Percentiles rank a stretch among this genome's conserved stretches.
These are phyloP conservation scores for Aeoliscus strigatus DNA, from an alignment of 2,797 vertebrate genomes.

Conservation along the genomic window DNA sequence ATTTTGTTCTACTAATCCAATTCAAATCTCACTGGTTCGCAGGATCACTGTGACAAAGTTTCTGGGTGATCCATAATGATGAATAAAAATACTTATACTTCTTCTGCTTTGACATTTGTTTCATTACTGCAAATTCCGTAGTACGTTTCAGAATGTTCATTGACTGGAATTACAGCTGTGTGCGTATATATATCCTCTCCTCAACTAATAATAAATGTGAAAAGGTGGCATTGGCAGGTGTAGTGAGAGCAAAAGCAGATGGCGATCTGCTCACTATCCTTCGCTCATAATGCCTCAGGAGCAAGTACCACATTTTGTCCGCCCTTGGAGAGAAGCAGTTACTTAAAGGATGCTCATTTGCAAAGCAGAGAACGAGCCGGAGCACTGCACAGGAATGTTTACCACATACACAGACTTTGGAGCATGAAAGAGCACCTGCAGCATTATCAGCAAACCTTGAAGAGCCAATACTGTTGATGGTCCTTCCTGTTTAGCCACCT, in stretches of 20 bases:
- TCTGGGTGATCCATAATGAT: no score
- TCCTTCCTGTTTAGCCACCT: slow-evolving; percentile 62
- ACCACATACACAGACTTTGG: slow-evolving; percentile 35
- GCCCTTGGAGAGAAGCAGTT: slow-evolving; percentile 52
- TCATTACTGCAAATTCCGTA: no score
- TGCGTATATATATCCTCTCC: slow-evolving; percentile 31
- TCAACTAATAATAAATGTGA: slow-evolving; percentile 62
- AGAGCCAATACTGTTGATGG: slow-evolving; percentile 29
- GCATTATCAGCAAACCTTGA: slow-evolving; percentile 18
- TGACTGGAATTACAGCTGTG: no score
- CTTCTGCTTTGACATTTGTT: no score
- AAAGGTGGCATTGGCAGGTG: slow-evolving; percentile 61
- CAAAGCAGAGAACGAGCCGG: slow-evolving; percentile 46
- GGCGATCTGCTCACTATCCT: slow-evolving; percentile 68
- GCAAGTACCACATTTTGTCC: slow-evolving; percentile 38
- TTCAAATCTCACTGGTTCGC: no score
- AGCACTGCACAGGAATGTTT: slow-evolving; percentile 40
- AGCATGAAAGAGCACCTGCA: slow-evolving; percentile 26
- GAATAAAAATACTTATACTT: no score
- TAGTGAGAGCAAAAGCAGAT: slow-evolving; percentile 77
- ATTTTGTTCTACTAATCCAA: no score
- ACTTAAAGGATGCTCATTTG: slow-evolving; percentile 56
- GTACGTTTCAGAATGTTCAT: no score
- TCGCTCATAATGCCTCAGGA: slow-evolving; percentile 66
- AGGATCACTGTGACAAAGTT: no score